Base-by-base conservation (phyloP, 2,888 invertebrate genomes). In the Julus scandinavius region DNA sequence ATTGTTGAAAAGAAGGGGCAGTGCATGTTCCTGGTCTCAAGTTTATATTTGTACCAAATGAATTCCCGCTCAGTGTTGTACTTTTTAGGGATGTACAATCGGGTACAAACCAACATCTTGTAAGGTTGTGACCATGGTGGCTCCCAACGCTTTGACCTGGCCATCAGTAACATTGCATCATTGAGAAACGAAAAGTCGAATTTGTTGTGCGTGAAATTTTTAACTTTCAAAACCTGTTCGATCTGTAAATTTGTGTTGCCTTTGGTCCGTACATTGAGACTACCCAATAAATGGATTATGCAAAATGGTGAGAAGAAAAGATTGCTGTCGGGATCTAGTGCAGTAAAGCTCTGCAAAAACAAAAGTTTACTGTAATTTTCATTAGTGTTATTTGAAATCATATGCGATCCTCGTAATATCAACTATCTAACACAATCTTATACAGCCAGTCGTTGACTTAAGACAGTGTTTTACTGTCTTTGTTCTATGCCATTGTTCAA, bases 111-210 rank as follows among this genome's bases (percentile, higher is more conserved):
- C 91, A 95, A 97, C 6, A 96, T 93, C 90, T 95, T 95, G 91
- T 96, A 97, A 15, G 0, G 96, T 96, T 54, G 96, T 93, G 89
- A 94, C 94, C 7, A 96, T 5, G 91, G 9, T 94, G 94, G 2
- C 95, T 94, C 85, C 86, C n/a, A 49, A 17, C 63, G 38, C 5
- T 20, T 87, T 87, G 29, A 40, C 87, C 15, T 38, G 15, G 15
- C 54, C 15, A 87, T 13, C 15, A 63, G 2, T 40, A 2, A 9
- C 45, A 58, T 20, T 54, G 29, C 58, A 2, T 49, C 41, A 17
- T 20, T 11, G 54, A 20, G 9, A 15, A 20, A n/a, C 11, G 38
- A 50, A 87, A 58, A 9, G 87, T 63, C 29, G 63, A 63, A 58
- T 87, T 86, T 40, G 15, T 87, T 41, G 5, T 85, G 20, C 2